Evolutionary conservation across 2,797 vertebrate species (phyloP).

Genomic region (Liasis olivaceus): DNA sequence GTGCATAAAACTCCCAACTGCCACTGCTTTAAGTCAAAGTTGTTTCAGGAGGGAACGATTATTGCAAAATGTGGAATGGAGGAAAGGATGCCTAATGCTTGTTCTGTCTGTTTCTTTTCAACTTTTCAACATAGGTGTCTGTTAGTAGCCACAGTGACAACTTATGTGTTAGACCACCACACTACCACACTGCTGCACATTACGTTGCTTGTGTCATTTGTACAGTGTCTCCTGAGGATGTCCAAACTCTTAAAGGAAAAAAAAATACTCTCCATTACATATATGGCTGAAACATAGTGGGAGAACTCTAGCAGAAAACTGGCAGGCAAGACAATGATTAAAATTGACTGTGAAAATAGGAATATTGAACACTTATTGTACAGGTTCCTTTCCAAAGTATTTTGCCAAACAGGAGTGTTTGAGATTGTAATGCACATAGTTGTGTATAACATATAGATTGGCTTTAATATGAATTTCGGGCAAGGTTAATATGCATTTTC

Average conservation of each 20-base stretch:
- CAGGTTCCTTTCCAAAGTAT: neutral
- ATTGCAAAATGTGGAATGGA: neutral
- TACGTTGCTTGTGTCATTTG: neutral
- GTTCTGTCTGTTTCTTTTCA: neutral
- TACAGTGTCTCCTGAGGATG: neutral
- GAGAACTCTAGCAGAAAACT: neutral
- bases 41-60: neutral
- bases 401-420: neutral
- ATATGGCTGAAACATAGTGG: neutral
- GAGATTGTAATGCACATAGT: neutral
- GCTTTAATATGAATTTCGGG: neutral
- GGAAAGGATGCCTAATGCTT: neutral
- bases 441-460: neutral
- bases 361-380: neutral
- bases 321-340: neutral
- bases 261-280: neutral
- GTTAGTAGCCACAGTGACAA: neutral
- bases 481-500: neutral
- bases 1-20: neutral
- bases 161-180: neutral
- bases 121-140: neutral
- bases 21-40: neutral
- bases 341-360: neutral
- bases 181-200: neutral
- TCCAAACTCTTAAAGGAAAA: neutral